phyloP scores from a whole-genome alignment of 1,140 invertebrate genomes.

The Danaus plexippus region DNA sequence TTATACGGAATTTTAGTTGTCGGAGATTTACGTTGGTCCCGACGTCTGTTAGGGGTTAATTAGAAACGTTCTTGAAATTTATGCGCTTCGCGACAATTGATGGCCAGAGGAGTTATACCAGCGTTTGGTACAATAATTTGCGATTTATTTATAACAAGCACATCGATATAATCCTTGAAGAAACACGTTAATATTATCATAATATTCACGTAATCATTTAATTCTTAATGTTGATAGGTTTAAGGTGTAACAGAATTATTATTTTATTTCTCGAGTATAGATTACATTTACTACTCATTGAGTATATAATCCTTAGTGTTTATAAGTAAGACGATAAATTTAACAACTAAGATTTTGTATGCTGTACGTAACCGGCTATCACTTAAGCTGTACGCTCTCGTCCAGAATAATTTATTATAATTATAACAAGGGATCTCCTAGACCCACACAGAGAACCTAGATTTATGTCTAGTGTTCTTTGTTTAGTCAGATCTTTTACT shows the following conservation, averaged over 20 bases:
- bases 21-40: conserved; percentile 39
- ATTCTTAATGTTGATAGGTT: conserved; percentile 2
- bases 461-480: no score
- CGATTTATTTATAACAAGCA: conserved; percentile 1
- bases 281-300: conserved; percentile 2
- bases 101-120: conserved; percentile 19
- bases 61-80: conserved; percentile 44
- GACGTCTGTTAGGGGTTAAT: conserved; percentile 52
- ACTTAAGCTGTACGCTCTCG: conserved; percentile 5
- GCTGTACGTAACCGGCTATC: neutral
- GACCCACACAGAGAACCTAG: conserved; percentile 9
- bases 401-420: conserved; percentile 40
- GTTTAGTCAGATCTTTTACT: no score
- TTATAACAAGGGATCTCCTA: conserved; percentile 30
- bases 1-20: conserved; percentile 1
- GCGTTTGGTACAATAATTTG: conserved; percentile 18
- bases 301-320: neutral
- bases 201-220: conserved; percentile 5
- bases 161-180: neutral
- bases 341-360: neutral
- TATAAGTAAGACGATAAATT: conserved; percentile 4
- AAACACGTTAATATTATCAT: conserved; percentile 1
- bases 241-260: no score
- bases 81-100: conserved; percentile 40
- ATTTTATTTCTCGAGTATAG: no score